Evolutionary conservation across 1,140 invertebrate genomes (phyloP), one percentile per base, ranked within the genome.

Genomic region (Drosophila pectinifera): DNA sequence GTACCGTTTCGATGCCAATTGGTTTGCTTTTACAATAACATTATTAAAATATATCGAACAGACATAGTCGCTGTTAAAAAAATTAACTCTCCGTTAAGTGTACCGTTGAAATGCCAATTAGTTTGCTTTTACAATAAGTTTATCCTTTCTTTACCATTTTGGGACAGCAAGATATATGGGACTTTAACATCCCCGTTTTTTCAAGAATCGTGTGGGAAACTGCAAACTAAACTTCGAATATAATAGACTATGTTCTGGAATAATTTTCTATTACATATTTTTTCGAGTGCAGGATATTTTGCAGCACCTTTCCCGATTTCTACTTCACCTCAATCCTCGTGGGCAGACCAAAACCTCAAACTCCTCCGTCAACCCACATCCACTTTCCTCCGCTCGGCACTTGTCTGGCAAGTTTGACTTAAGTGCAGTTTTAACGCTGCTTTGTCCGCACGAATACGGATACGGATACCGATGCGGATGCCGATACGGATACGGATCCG

Each of bases 341-440:
- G n/a, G 36, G 49, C 11, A 7, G 28, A 5, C 16, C 7, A 36
- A 36, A 51, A 6, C 51, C 53, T 14, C 41, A 46, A 24, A 46
- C 54, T 58, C 51, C 39, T 31, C 14, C 41, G 13, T 28, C 34
- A 59, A 41, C 24, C 46, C 24, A 70, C 5, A 45, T 4, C 36
- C 38, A 49, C 38, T 20, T 36, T 13, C 69, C 48, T 24, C 53
- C 51, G 49, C 68, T 58, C 46, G 56, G 65, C 79, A 73, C 84
- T 79, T 88, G 83, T 88, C 83, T 88, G 83, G 79, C 84, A 88
- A 89, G 83, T 88, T 88, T 88, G 83, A 89, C 83, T 88, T 88
- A 83, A 89, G 83, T 88, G 83, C 79, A 88, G 84, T 83, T 89
- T 88, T 89, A 83, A 77, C 83, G 83, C 77, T 86, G 70, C 73